Base-by-base conservation (phyloP, 2,888 invertebrate species). In the Caenorhabditis afra region DNA sequence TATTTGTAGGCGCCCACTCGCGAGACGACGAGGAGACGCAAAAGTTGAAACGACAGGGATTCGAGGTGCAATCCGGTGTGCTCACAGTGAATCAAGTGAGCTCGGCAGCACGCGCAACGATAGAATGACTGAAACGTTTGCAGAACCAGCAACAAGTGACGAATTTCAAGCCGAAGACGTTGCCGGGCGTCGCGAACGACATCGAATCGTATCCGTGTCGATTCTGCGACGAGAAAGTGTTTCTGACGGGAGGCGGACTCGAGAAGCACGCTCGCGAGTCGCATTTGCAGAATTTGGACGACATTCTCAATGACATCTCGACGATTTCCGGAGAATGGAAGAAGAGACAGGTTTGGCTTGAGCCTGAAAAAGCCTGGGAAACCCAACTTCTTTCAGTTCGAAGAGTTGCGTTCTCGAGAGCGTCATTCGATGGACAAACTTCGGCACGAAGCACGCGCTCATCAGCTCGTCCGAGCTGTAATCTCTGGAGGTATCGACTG, bases 131-230 rank as follows among this genome's bases (percentile, higher is more conserved):
- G n/a, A n/a, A n/a, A n/a, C n/a, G n/a, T n/a, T 29, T 59, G 11
- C 49, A 73, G 64, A 73, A 50, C 16, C 57, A 57, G 18, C n/a
- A n/a, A n/a, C n/a, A n/a, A n/a, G 41, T 57, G 1, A 49, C 57
- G 2, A 64, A 37, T 12, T 77, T 65, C 65, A 70, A 65, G 16
- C 70, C 70, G 20, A 77, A 70, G 23, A 22, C 44, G 12, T 50
- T 67, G n/a, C 45, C 70, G 71, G 87, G 87, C n/a, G 55, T 84
- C n/a, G 87, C 87, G 1, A 83, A 87, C 41, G 85, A 87, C 44
- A 79, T 88, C 1, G 88, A 88, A 64, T 83, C 84, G 1, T 88
- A 86, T 76, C 88, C 88, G 3, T 88, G 88, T 47, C 62, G 77
- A 53, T 82, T 76, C 45, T 88, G 88, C 62, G 50, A 66, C 3